These are phyloP conservation scores for Odontocolon sp. DNA, from an alignment of 2,888 invertebrate genomes.

Conservation along the genomic window DNA sequence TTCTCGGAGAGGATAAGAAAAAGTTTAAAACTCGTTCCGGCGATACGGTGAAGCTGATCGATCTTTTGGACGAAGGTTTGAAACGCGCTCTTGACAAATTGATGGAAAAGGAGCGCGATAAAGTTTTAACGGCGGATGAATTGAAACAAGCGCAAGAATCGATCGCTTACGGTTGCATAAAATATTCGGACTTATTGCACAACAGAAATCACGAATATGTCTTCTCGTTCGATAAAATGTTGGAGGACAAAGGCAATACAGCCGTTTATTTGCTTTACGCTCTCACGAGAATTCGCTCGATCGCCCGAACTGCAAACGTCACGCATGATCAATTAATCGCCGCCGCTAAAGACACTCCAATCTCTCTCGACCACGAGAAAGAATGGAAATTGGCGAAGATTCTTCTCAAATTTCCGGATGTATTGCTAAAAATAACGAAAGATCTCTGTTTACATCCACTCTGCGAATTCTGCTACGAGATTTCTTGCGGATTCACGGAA, in stretches of 20 bases:
- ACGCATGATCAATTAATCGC: slow-evolving; percentile 84
- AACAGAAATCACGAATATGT: slow-evolving; percentile 97
- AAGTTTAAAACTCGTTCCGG: slow-evolving; percentile 99
- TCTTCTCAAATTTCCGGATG: slow-evolving; percentile 92
- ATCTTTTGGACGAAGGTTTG: slow-evolving; percentile 95
- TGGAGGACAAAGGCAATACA: slow-evolving; percentile 99
- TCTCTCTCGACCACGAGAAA: slow-evolving; percentile 92
- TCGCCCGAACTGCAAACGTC: slow-evolving; percentile 90
- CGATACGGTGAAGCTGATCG: slow-evolving; percentile 93
- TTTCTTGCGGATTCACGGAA: slow-evolving; percentile 95
- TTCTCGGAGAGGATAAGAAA: slow-evolving; percentile 98
- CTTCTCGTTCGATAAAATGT: slow-evolving; percentile 99
- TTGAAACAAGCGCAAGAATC: slow-evolving; percentile 92
- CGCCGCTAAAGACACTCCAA: slow-evolving; percentile 83
- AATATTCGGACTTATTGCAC: slow-evolving; percentile 98
- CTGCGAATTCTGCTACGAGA: slow-evolving; percentile 97
- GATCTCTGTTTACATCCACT: slow-evolving; percentile 93
- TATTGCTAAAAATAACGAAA: slow-evolving; percentile 90
- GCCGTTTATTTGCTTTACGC: slow-evolving; percentile 98
- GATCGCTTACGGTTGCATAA: slow-evolving; percentile 98
- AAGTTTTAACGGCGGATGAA: slow-evolving; percentile 91
- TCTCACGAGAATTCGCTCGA: slow-evolving; percentile 95
- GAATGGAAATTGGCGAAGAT: slow-evolving; percentile 97
- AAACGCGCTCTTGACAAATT: slow-evolving; percentile 91
- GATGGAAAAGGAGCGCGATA: slow-evolving; percentile 92